These are phyloP conservation scores for Eubasilissa regina DNA, from an alignment of 1,140 invertebrate genomes.

Conservation along the genomic window DNA sequence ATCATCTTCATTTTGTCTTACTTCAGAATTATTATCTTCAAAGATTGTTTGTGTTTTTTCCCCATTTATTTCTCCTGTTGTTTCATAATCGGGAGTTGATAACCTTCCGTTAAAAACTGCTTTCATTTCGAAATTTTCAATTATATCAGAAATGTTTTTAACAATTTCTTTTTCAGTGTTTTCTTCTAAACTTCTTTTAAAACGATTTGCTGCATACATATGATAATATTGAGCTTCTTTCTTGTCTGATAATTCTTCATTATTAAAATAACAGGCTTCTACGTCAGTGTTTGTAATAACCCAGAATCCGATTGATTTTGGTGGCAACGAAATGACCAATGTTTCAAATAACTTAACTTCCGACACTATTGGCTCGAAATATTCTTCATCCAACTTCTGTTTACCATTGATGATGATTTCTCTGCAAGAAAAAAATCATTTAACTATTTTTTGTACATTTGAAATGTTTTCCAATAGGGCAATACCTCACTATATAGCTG, in stretches of 20 bases:
- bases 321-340: slow-evolving; percentile 69
- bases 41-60: no score
- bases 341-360: slow-evolving; percentile 67
- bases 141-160: no score
- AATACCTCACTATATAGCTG: no score
- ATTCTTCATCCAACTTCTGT: slow-evolving; percentile 68
- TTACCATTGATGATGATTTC: slow-evolving; percentile 72
- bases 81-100: no score
- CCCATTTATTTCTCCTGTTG: no score
- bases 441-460: no score
- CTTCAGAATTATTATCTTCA: neutral
- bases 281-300: slow-evolving; percentile 73
- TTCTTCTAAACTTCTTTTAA: neutral
- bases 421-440: slow-evolving; percentile 65
- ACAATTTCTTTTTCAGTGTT: neutral
- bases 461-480: no score
- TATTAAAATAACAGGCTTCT: slow-evolving; percentile 63
- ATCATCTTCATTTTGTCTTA: neutral
- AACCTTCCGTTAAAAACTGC: slow-evolving; percentile 25
- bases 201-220: neutral
- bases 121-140: no score
- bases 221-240: neutral
- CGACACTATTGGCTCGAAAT: slow-evolving; percentile 70
- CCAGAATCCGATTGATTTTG: slow-evolving; percentile 75
- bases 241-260: slow-evolving; percentile 37